Conservation (phyloP, 2,888 invertebrate species). For the Oscheius sp. region DNA sequence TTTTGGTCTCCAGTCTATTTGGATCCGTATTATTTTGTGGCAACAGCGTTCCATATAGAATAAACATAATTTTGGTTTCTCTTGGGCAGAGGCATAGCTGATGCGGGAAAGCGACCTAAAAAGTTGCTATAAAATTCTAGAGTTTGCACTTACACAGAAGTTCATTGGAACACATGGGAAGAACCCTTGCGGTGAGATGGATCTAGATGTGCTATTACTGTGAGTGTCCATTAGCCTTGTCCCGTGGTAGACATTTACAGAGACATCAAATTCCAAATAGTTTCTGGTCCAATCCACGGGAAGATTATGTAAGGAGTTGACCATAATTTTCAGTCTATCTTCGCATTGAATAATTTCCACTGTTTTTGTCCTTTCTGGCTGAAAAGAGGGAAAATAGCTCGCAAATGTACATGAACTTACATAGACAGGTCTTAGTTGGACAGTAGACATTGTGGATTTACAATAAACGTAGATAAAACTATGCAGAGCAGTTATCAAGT, state of each 20-base stretch:
- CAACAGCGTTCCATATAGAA: slow-evolving; percentile 39
- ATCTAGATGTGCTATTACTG: slow-evolving; percentile 41
- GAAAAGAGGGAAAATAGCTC: neutral
- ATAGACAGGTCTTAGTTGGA: slow-evolving; percentile 40
- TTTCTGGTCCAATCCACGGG: slow-evolving; percentile 62
- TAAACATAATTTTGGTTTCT: slow-evolving; percentile 52
- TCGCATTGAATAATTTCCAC: slow-evolving; percentile 68
- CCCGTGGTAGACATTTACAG: slow-evolving; percentile 63
- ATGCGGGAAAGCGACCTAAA: slow-evolving; percentile 51
- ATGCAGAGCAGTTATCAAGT: slow-evolving; percentile 51
- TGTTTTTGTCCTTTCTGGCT: slow-evolving; percentile 16
- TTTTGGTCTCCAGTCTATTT: slow-evolving; percentile 38
- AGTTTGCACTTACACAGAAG: slow-evolving; percentile 50
- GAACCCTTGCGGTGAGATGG: slow-evolving; percentile 43
- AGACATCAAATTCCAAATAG: slow-evolving; percentile 56
- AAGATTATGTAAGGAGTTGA: slow-evolving; percentile 73
- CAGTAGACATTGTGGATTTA: slow-evolving; percentile 48
- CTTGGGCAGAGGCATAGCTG: slow-evolving; percentile 49
- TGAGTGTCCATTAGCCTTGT: slow-evolving; percentile 54
- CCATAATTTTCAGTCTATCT: slow-evolving; percentile 74
- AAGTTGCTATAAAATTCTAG: neutral
- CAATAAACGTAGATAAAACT: slow-evolving; percentile 52
- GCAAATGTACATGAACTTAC: slow-evolving; percentile 18
- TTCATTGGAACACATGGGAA: slow-evolving; percentile 60
- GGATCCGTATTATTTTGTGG: slow-evolving; percentile 7